Conservation (phyloP, 2,888 invertebrate genomes). For the Catotricha subobsoleta region DNA sequence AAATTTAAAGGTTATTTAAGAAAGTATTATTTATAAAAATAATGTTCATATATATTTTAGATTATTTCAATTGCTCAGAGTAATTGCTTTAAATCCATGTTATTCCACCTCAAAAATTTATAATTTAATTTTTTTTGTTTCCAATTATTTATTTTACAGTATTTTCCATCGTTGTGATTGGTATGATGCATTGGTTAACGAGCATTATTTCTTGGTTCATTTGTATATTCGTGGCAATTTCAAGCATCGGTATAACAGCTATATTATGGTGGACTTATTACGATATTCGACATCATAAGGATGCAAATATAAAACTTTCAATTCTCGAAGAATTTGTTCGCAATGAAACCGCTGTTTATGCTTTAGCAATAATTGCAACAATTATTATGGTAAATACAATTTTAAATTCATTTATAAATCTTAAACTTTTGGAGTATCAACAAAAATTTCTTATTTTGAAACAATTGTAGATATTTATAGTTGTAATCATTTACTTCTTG, state of each 20-base stretch:
- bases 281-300: conserved; percentile 40
- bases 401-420: neutral
- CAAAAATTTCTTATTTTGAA: neutral
- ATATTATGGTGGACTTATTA: conserved; percentile 81
- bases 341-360: conserved; percentile 72
- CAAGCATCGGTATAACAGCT: conserved; percentile 57
- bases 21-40: conserved; percentile 5
- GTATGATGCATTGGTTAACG: conserved; percentile 68
- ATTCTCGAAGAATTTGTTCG: conserved; percentile 58
- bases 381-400: conserved; percentile 56
- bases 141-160: conserved; percentile 33
- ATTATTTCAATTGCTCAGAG: neutral
- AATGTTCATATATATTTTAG: neutral
- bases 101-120: neutral
- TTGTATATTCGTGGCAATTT: conserved; percentile 58
- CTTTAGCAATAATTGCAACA: conserved; percentile 70
- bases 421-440: neutral
- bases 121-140: conserved; percentile 4
- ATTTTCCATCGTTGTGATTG: conserved; percentile 64
- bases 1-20: too few relatives aligned
- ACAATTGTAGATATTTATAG: conserved; percentile 43
- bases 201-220: conserved; percentile 75
- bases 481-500: conserved; percentile 56
- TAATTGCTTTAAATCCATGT: neutral
- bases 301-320: conserved; percentile 19